These are phyloP conservation scores for Scolopax bukidnonensis DNA, from an alignment of 2,797 vertebrate species.

Conservation along the genomic window DNA sequence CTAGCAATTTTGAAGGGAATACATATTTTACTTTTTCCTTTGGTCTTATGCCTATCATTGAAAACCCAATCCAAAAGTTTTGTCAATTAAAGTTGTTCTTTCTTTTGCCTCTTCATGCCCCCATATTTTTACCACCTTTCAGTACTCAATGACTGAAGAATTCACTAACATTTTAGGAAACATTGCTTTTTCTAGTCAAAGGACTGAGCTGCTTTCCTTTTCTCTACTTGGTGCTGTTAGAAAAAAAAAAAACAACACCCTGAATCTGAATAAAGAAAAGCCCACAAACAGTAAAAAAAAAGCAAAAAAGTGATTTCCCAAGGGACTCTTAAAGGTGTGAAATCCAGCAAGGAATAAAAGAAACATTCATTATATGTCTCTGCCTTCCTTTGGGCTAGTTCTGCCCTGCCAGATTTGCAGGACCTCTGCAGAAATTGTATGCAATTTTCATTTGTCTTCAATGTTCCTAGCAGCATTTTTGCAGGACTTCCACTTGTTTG, in stretches of 20 bases:
- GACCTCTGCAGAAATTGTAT: neutral
- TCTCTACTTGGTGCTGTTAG: neutral
- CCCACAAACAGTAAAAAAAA: neutral
- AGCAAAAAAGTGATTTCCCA: neutral
- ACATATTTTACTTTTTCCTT: neutral
- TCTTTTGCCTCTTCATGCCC: neutral
- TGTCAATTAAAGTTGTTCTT: neutral
- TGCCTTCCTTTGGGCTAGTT: neutral
- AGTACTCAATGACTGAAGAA: neutral
- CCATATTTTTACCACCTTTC: neutral
- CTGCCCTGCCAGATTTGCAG: neutral
- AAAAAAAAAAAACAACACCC: neutral
- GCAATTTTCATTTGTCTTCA: slow-evolving; percentile 11
- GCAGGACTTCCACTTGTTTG: neutral
- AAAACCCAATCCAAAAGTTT: neutral
- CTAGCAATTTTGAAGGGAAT: neutral
- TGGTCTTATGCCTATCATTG: neutral
- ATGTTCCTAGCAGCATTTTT: neutral
- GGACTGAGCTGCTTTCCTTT: neutral
- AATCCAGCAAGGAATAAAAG: neutral
- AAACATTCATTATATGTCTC: neutral
- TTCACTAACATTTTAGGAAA: neutral
- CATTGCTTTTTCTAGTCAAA: neutral
- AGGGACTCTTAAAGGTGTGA: neutral
- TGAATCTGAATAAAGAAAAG: neutral